phyloP scores from a whole-genome alignment of 1,140 invertebrate species.

The Scaptomyza pallida region DNA sequence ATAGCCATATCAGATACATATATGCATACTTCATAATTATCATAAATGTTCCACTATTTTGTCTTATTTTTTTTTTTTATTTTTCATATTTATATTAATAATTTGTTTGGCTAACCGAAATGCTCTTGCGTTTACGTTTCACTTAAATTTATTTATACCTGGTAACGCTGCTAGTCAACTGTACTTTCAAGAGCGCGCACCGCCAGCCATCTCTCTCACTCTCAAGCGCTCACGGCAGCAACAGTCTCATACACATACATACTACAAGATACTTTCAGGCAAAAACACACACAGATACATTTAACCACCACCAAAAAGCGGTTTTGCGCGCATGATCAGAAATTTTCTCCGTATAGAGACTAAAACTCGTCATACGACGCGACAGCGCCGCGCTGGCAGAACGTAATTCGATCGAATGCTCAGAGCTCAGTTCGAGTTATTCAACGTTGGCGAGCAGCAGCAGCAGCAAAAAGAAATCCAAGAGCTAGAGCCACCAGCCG shows the following conservation, averaged over 20 bases:
- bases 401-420: constrained; percentile 82
- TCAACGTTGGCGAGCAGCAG: constrained; percentile 82
- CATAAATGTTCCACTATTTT: background rate
- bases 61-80: background rate
- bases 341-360: constrained; percentile 77
- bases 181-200: constrained; percentile 74
- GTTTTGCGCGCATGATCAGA: constrained; percentile 69
- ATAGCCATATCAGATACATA: too few relatives aligned
- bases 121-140: constrained; percentile 59
- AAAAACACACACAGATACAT: constrained; percentile 11
- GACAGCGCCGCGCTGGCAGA: constrained; percentile 66
- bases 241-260: constrained; percentile 47
- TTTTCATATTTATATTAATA: background rate
- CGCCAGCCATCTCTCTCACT: constrained; percentile 67
- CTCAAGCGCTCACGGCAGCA: constrained; percentile 46
- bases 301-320: constrained; percentile 54
- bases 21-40: background rate
- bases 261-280: constrained; percentile 5
- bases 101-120: constrained; percentile 36
- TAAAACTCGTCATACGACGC: constrained; percentile 59
- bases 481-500: constrained; percentile 48
- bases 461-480: constrained; percentile 60
- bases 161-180: constrained; percentile 71
- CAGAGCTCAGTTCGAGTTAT: constrained; percentile 79
- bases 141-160: constrained; percentile 55